These are phyloP conservation scores for Linyphia triangularis DNA, from an alignment of 2,888 invertebrate genomes.

Conservation along the genomic window DNA sequence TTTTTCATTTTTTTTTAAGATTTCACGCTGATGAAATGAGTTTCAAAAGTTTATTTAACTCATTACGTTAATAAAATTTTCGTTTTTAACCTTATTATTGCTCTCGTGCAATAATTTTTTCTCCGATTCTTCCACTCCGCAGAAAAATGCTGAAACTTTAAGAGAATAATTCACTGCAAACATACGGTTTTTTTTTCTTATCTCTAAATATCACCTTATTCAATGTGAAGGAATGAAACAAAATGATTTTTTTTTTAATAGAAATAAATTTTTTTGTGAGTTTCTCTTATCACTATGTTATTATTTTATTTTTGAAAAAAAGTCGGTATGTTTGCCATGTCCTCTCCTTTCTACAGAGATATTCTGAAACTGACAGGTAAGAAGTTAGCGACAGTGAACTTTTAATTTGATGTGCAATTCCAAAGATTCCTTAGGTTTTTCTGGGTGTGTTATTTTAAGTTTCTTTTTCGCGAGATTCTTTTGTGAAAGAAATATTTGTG, in stretches of 20 bases:
- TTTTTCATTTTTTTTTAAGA: not conserved
- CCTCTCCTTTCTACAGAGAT: not conserved
- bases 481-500: no score
- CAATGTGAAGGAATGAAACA: no score
- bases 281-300: no score
- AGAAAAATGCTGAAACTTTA: slow-evolving; percentile 12
- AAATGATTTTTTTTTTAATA: no score
- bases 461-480: no score
- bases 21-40: not conserved
- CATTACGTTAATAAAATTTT: slow-evolving; percentile 32
- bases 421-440: not conserved
- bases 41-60: slow-evolving; percentile 33
- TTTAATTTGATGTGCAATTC: slow-evolving; percentile 26
- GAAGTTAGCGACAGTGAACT: not conserved
- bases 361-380: slow-evolving; percentile 25
- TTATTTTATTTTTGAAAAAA: no score
- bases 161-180: slow-evolving; percentile 27
- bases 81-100: slow-evolving; percentile 10
- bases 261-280: no score
- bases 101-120: not conserved
- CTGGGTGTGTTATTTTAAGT: not conserved
- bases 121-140: not conserved
- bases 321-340: no score
- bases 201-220: no score
- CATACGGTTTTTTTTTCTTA: slow-evolving; percentile 1